phyloP scores from a whole-genome alignment of 1,140 invertebrate genomes.

The Myzus persicae region DNA sequence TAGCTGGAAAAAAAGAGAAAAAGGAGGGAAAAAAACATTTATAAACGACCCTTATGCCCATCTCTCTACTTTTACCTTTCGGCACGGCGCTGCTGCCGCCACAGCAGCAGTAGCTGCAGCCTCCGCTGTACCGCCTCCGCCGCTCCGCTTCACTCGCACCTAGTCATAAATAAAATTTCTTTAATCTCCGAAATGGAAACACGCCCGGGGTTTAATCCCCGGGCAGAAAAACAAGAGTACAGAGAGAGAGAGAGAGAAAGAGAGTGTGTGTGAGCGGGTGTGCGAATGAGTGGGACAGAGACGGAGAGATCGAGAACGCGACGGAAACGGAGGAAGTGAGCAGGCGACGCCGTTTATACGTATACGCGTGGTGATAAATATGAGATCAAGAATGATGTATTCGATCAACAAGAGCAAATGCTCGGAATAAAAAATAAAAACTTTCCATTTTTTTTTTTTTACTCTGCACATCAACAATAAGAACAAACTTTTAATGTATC shows the following conservation, averaged over 20 bases:
- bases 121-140: not conserved
- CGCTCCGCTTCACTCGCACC: conserved; percentile 41
- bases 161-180: conserved; percentile 58
- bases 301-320: not conserved
- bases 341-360: conserved; percentile 32
- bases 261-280: no score
- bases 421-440: conserved; percentile 39
- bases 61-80: conserved; percentile 50
- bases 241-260: not conserved
- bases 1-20: not conserved
- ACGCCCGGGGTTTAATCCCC: conserved; percentile 53
- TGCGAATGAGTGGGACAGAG: not conserved
- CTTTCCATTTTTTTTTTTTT: conserved; percentile 33
- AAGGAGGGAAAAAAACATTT: conserved; percentile 32
- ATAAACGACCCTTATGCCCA: conserved; percentile 52
- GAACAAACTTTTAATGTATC: conserved; percentile 53
- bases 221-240: conserved; percentile 18
- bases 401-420: conserved; percentile 57
- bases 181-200: conserved; percentile 58
- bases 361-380: conserved; percentile 55
- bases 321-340: not conserved
- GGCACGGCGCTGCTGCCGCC: conserved; percentile 11
- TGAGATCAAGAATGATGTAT: conserved; percentile 58
- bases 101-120: not conserved
- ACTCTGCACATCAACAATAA: conserved; percentile 30